Base-by-base conservation (phyloP, 2,888 invertebrate species). In the Apantesis nais region DNA sequence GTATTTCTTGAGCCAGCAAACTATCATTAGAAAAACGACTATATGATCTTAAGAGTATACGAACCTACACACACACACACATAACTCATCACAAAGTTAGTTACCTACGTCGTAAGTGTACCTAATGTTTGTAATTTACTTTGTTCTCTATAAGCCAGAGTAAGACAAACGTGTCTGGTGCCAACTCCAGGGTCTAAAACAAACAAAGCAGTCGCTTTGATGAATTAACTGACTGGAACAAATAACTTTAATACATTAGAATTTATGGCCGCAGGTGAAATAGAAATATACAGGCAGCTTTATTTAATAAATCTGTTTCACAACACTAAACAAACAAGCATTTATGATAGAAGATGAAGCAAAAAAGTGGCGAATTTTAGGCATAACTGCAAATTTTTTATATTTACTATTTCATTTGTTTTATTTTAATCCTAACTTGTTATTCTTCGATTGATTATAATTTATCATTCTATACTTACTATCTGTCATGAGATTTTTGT, bases 211-310 rank as follows among this genome's bases (percentile, higher is more conserved):
- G 79, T 78, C 74, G 71, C 77, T 84, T 87, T 85, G 84, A 84
- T 83, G 81, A 78, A 83, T 78, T 76, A 80, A 83, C 80, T 81
- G 87, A 87, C 89, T 86, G 80, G 85, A 87, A 92, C 85, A 89
- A 91, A 92, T 92, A 80, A 81, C 85, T 83, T 83, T 83, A 86
- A 89, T 83, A 85, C 84, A 83, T 86, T 75, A 70, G 74, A 82
- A 82, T 85, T 84, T 85, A 80, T 74, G 76, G 72, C 64, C 79
- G 66, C 81, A 87, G 85, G 14, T n/a, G 29, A 63, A 76, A 77
- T 75, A 77, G 62, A 83, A 79, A 83, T 77, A 81, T 82, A 84
- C 82, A 72, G 68, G 62, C 70, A 69, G 72, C 41, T 70, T 78
- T 78, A 75, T 70, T 34, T 34, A 63, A 58, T 73, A 37, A 70